A percentile compares a stretch with the other conserved stretches of the same genome.
Evolutionary conservation across 2,888 invertebrate species (phyloP).

Genomic region (Chironomus tentans): DNA sequence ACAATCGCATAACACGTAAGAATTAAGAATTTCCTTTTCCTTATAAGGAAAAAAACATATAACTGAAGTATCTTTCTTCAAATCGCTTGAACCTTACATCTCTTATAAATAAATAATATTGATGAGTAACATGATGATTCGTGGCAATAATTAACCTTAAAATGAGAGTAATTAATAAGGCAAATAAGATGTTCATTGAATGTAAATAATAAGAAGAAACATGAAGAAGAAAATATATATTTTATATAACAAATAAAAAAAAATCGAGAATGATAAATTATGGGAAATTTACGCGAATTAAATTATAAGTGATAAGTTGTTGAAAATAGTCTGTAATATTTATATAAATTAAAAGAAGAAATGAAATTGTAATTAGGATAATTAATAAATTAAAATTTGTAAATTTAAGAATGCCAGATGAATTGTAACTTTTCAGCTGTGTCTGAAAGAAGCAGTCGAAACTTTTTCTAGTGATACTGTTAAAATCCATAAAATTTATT

Average conservation of each 20-base stretch:
- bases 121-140: not conserved
- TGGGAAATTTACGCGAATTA: slow-evolving; percentile 20
- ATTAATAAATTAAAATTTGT: not conserved
- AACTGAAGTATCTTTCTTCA: not conserved
- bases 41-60: no score
- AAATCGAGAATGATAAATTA: not conserved
- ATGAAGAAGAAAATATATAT: slow-evolving; percentile 11
- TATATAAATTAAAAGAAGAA: not conserved
- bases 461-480: not conserved
- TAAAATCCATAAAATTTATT: not conserved
- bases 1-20: no score
- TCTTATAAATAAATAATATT: no score
- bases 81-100: not conserved
- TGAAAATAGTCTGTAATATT: not conserved
- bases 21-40: no score
- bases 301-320: not conserved
- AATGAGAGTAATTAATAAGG: slow-evolving; percentile 9
- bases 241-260: slow-evolving; percentile 5
- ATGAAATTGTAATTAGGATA: not conserved
- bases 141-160: slow-evolving; percentile 25
- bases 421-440: not conserved
- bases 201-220: not conserved
- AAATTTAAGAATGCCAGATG: slow-evolving; percentile 2
- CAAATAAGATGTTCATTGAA: not conserved
- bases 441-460: not conserved